Percentiles rank a stretch among this genome's conserved stretches.
These are phyloP conservation scores for Episyrphus balteatus DNA, from an alignment of 1,140 invertebrate genomes.

Conservation along the genomic window DNA sequence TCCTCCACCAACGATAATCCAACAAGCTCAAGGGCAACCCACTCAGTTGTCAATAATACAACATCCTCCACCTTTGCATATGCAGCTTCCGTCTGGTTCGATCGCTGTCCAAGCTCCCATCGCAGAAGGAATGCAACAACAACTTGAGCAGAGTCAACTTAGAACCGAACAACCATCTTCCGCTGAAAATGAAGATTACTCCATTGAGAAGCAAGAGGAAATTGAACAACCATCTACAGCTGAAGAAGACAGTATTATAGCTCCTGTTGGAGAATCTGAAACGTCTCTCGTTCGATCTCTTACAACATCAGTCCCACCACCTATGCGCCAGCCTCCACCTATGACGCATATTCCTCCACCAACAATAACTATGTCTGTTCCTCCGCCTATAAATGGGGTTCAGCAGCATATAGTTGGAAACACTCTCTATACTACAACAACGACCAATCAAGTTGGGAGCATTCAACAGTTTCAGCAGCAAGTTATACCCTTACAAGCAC, in stretches of 20 bases:
- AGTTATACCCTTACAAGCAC: background rate
- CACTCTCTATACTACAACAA: constrained; percentile 1
- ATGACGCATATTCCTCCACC: background rate
- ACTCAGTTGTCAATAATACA: background rate
- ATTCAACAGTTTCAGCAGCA: constrained; percentile 2
- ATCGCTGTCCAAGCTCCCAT: background rate
- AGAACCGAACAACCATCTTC: background rate
- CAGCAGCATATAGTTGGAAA: constrained; percentile 6
- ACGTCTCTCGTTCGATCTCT: too few relatives aligned
- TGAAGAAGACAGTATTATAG: background rate
- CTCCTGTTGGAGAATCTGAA: too few relatives aligned
- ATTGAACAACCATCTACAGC: background rate
- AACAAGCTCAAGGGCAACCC: background rate
- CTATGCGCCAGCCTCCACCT: background rate
- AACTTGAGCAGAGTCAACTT: background rate
- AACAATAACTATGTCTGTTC: constrained; percentile 1
- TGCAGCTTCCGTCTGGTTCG: background rate
- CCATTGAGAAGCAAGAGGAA: background rate
- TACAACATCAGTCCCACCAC: too few relatives aligned
- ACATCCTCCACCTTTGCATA: constrained; percentile 3
- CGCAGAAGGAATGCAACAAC: background rate
- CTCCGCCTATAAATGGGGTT: constrained; percentile 2
- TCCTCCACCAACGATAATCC: constrained; percentile 1
- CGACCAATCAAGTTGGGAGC: background rate
- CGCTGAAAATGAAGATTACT: background rate